Percentiles rank a stretch among this genome's conserved stretches.
These are phyloP conservation scores for Semotilus atromaculatus DNA, from an alignment of 2,797 vertebrate genomes.

Conservation along the genomic window DNA sequence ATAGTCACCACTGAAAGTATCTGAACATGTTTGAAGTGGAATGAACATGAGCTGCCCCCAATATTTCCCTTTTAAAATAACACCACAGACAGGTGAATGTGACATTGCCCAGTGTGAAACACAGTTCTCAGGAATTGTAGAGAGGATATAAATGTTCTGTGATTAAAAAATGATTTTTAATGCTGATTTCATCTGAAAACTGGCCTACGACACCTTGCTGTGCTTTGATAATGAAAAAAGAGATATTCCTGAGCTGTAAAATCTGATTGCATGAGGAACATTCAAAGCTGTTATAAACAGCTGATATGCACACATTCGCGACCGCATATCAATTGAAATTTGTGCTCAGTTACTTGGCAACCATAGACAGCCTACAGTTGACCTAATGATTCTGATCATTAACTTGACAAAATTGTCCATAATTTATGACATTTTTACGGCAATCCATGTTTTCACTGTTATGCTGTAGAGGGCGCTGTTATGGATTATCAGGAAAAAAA, in stretches of 20 bases:
- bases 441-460: neutral
- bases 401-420: neutral
- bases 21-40: conserved; percentile 3
- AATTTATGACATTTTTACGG: neutral
- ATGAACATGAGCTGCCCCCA: neutral
- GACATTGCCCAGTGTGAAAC: conserved; percentile 28
- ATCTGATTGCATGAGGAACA: neutral
- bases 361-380: neutral
- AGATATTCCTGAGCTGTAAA: neutral
- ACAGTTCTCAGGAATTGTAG: neutral
- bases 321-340: neutral
- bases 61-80: conserved; percentile 5
- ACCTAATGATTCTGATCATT: neutral
- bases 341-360: neutral
- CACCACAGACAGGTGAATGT: conserved; percentile 20
- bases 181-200: neutral
- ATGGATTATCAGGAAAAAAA: neutral
- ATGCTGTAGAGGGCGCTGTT: neutral
- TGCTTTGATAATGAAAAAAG: neutral
- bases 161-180: neutral
- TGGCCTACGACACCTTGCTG: neutral
- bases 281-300: conserved; percentile 3
- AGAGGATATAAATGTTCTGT: conserved; percentile 6
- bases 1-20: neutral
- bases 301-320: neutral